phyloP scores from a whole-genome alignment of 2,797 vertebrate genomes.

The Chelonia mydas region DNA sequence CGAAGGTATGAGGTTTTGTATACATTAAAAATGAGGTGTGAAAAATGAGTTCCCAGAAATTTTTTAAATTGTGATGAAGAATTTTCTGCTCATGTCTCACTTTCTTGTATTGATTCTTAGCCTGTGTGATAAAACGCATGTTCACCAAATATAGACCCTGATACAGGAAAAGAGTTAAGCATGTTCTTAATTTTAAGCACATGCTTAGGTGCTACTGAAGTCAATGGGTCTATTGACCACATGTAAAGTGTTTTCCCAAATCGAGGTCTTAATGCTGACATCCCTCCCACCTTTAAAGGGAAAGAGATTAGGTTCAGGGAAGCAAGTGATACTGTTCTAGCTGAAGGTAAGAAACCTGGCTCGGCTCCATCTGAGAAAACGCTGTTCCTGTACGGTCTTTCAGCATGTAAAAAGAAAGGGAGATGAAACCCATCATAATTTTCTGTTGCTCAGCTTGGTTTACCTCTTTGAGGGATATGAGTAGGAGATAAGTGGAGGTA shows the following conservation, averaged over 20 bases:
- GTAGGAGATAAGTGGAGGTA: too few species aligned
- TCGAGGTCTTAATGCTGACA: neutral
- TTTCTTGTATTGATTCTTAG: constrained; percentile 2
- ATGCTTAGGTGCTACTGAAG: neutral
- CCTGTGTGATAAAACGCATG: neutral
- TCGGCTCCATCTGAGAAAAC: neutral
- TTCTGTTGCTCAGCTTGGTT: too few species aligned
- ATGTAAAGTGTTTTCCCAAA: neutral
- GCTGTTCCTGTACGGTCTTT: neutral
- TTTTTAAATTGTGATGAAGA: neutral
- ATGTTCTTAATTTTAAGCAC: neutral
- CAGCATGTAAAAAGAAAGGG: neutral
- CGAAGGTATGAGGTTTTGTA: neutral
- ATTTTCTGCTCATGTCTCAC: neutral
- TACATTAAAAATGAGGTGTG: neutral
- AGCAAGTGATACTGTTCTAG: neutral
- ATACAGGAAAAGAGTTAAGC: neutral
- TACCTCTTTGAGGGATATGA: too few species aligned
- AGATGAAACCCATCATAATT: too few species aligned
- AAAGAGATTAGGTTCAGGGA: neutral
- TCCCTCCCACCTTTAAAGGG: neutral
- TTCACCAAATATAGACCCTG: neutral
- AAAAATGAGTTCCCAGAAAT: constrained; percentile 7
- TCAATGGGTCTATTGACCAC: neutral
- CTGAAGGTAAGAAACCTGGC: neutral